Evolutionary conservation across 2,888 invertebrate species (phyloP).

Genomic region (Zygothrica quintamaculata): DNA sequence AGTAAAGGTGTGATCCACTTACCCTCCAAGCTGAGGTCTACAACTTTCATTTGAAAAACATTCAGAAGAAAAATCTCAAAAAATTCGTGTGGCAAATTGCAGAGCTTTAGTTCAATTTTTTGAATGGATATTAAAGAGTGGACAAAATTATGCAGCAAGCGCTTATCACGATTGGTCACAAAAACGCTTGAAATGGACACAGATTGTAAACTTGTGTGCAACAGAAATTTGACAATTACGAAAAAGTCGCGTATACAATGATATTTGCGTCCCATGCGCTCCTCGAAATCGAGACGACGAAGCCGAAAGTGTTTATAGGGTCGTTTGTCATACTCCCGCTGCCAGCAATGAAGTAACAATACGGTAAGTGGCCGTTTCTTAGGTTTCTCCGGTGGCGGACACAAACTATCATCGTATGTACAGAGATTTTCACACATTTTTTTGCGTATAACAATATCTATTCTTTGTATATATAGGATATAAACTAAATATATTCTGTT

Average conservation of each 20-base stretch:
- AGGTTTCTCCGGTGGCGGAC: neutral
- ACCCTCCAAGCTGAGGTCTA: slow-evolving; percentile 72
- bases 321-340: slow-evolving; percentile 80
- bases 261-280: slow-evolving; percentile 70
- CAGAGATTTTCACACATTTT: slow-evolving; percentile 67
- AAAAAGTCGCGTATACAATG: slow-evolving; percentile 68
- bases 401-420: slow-evolving; percentile 13
- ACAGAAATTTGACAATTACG: slow-evolving; percentile 71
- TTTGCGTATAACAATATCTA: slow-evolving; percentile 1
- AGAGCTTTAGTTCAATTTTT: slow-evolving; percentile 64
- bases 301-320: slow-evolving; percentile 80
- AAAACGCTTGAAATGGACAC: slow-evolving; percentile 56
- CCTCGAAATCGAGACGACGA: slow-evolving; percentile 69
- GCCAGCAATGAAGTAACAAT: slow-evolving; percentile 82
- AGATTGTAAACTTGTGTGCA: slow-evolving; percentile 32
- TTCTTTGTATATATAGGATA: neutral
- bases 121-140: slow-evolving; percentile 48
- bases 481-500: neutral
- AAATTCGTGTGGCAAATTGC: slow-evolving; percentile 69
- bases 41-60: slow-evolving; percentile 49
- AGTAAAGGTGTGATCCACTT: slow-evolving; percentile 20
- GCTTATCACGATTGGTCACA: slow-evolving; percentile 38
- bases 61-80: slow-evolving; percentile 63
- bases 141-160: slow-evolving; percentile 56
- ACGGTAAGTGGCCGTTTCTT: slow-evolving; percentile 43